These are phyloP conservation scores for Prosapia bicincta DNA, from an alignment of 2,888 invertebrate species.

Conservation along the genomic window DNA sequence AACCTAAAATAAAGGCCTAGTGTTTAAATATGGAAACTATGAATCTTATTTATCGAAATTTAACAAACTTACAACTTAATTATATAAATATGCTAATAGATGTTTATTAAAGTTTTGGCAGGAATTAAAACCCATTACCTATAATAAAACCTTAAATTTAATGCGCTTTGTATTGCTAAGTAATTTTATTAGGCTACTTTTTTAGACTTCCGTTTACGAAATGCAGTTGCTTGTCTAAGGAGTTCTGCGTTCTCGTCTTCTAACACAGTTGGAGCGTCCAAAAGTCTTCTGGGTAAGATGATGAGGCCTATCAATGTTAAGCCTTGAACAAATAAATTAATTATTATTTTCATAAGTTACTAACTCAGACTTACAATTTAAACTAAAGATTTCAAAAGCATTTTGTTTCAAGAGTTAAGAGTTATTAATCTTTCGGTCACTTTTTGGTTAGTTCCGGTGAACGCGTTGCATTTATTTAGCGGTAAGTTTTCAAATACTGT, in stretches of 20 bases:
- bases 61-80: neutral
- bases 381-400: too few species aligned
- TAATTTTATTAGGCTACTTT: constrained; percentile 15
- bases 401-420: too few species aligned
- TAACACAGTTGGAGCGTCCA: constrained; percentile 58
- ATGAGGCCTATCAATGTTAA: constrained; percentile 65
- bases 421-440: too few species aligned
- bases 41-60: neutral
- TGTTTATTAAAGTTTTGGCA: neutral
- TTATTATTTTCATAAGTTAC: too few species aligned
- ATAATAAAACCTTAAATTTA: neutral
- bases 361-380: too few species aligned
- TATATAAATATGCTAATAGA: neutral
- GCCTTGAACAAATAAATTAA: constrained; percentile 54
- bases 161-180: neutral
- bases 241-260: constrained; percentile 70
- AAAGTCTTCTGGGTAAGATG: constrained; percentile 63
- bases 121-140: neutral
- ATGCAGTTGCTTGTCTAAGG: constrained; percentile 61
- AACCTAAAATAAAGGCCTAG: neutral
- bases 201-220: constrained; percentile 51
- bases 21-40: neutral
- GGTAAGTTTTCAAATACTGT: too few species aligned
- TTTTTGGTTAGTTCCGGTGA: too few species aligned
- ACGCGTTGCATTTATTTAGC: too few species aligned